Conservation (phyloP, 1,140 invertebrate species). For the Episyrphus balteatus region DNA sequence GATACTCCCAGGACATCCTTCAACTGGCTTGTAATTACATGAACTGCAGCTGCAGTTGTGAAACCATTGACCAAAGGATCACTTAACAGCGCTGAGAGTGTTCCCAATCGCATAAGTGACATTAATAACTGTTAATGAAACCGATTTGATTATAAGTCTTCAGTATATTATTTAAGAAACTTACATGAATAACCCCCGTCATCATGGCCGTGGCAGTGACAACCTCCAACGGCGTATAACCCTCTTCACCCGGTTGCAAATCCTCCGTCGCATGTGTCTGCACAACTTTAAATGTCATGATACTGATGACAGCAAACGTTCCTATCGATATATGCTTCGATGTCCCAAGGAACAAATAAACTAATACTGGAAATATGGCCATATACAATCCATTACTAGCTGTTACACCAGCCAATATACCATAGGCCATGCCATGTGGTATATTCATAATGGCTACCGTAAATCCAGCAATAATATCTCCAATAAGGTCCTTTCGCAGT, state of each 20-base stretch:
- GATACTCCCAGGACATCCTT: conserved; percentile 73
- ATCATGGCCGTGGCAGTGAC: conserved; percentile 25
- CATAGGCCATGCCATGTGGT: conserved; percentile 80
- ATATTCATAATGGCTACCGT: conserved; percentile 91
- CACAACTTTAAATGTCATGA: conserved; percentile 80
- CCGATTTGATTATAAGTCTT: too few relatives aligned
- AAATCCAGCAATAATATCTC: conserved; percentile 64
- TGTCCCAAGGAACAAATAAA: conserved; percentile 85
- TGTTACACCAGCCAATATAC: conserved; percentile 71
- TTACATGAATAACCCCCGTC: conserved; percentile 2
- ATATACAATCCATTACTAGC: conserved; percentile 88
- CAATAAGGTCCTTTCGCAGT: conserved; percentile 47
- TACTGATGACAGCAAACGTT: conserved; percentile 78
- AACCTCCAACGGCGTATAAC: conserved; percentile 18
- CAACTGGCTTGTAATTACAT: conserved; percentile 83
- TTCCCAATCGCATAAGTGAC: conserved; percentile 70
- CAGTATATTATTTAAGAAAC: neutral
- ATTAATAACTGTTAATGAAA: conserved; percentile 54
- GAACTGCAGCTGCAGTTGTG: conserved; percentile 80
- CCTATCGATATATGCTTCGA: conserved; percentile 88
- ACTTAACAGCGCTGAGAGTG: conserved; percentile 71
- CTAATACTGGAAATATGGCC: conserved; percentile 84
- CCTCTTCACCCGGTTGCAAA: conserved; percentile 1
- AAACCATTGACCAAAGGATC: conserved; percentile 86
- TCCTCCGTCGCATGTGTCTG: conserved; percentile 18